Percentiles rank a stretch among this genome's conserved stretches.
phyloP scores from a whole-genome alignment of 2,797 vertebrate species.

The Xiphophorus birchmanni region DNA sequence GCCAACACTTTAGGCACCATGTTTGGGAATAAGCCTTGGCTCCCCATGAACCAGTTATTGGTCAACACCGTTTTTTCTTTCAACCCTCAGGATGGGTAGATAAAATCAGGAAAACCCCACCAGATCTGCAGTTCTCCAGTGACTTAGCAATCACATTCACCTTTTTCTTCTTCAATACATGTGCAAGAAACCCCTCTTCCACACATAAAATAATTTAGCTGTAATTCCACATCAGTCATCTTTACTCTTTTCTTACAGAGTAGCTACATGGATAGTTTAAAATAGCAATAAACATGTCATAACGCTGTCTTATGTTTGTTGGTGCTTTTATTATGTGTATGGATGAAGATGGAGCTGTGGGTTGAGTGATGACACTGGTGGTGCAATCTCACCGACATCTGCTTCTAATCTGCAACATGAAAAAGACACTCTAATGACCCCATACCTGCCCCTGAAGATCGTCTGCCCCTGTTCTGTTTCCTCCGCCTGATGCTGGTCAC shows the following conservation, averaged over 20 bases:
- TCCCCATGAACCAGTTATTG: background rate
- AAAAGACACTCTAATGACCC: slow-evolving; percentile 79
- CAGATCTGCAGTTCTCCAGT: background rate
- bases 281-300: slow-evolving; percentile 37
- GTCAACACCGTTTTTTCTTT: background rate
- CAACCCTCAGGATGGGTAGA: background rate
- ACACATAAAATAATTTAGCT: slow-evolving; percentile 11
- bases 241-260: slow-evolving; percentile 14
- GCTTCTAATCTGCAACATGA: slow-evolving; percentile 84
- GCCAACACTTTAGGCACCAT: background rate
- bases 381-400: slow-evolving; percentile 81
- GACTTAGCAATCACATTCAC: background rate
- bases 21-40: background rate
- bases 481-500: slow-evolving; percentile 42
- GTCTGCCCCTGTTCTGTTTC: slow-evolving; percentile 51
- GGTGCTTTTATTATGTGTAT: slow-evolving; percentile 28
- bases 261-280: slow-evolving; percentile 23
- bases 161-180: background rate
- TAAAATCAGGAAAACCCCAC: background rate
- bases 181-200: background rate
- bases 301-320: slow-evolving; percentile 5
- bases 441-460: slow-evolving; percentile 72
- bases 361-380: slow-evolving; percentile 79
- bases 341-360: slow-evolving; percentile 61
- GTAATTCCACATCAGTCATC: slow-evolving; percentile 27